Base-by-base conservation (phyloP, 2,888 invertebrate genomes). In the Petrolisthes cinctipes region DNA sequence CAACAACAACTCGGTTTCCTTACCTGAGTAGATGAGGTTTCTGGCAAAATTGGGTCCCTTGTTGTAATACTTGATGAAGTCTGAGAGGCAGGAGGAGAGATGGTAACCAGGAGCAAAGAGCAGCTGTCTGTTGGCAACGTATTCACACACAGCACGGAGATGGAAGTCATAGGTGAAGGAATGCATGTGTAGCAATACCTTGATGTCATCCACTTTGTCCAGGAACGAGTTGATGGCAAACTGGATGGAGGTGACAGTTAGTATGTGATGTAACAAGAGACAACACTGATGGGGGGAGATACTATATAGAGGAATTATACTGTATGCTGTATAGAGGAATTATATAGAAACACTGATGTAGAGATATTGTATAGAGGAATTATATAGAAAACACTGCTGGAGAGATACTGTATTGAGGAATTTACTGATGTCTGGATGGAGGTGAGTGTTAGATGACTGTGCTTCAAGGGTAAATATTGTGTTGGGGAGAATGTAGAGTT, bases 161-260 rank as follows among this genome's bases (percentile, higher is more conserved):
- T 96, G 96, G 92, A 95, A 96, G 93, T 96, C 96, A 91, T 96
- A 96, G 0, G 96, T 95, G 92, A 96, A 96, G 4, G 96, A 96
- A 92, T 96, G 96, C 85, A 96, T 93, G 92, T 96, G 96, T 94
- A 96, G 95, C 89, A 95, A 93, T 89, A 95, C 94, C 92, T 95
- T 95, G 89, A 95, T 95, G 92, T 95, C 94, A 92, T 96, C 96
- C 91, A 95, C 95, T 92, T 95, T 95, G 91, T 95, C 95, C 91
- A 95, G 92, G 92, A 95, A 95, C 91, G 94, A 86, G 68, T 86
- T 94, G 89, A 94, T 92, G 86, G 94, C 94, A 92, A 95, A 95
- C 94, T 95, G 92, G 71, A n/a, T 2, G 20, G 20, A 71, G 3
- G 61, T 9, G 37, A 37, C 2, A 37, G 37, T 37, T 37, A 37